Base-by-base conservation (phyloP, 2,113 vertebrate genomes). In the Panthera uncia region DNA sequence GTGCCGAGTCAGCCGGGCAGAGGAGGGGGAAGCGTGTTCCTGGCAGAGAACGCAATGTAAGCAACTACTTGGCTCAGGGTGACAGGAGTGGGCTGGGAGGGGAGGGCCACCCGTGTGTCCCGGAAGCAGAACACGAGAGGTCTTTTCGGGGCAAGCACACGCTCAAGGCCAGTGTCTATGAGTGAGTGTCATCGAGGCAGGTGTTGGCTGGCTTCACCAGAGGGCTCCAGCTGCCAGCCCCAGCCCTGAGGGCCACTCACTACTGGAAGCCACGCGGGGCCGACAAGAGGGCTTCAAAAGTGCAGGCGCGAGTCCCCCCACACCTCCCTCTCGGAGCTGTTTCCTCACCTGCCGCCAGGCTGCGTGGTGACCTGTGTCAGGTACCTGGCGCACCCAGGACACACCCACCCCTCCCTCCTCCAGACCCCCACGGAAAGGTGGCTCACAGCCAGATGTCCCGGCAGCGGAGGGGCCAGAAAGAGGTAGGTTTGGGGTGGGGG, bases 1-100 rank as follows among this genome's bases (percentile, higher is more conserved):
- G 1, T 6, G 16, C 9, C 29, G 11, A 3, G 7, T 45, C 1
- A 25, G 76, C 76, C 45, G 36, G 52, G 52, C 50, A 57, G 92
- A 27, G 36, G 0, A 1, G 1, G 0, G 38, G n/a, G 31, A 19
- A 31, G 31, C 36, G 57, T 4, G 0, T 66, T 38, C 18, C 36
- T 31, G 31, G 57, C 3, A 13, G n/a, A 31, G 88, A 61, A 38
- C 7, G 1, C 38, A 1, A 15, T 3, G 9, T 61, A 5, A 38
- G 33, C 16, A 5, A 55, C 33, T 25, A 18, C 9, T 7, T 65
- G 21, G n/a, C 33, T n/a, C 55, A 14, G 16, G 5, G 0, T 41
- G 36, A 85, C 6, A 4, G 63, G 31, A 55, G 13, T 38, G 10
- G 69, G 36, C 66, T 45, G 11, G 86, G 36, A 36, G 12, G 0